Evolutionary conservation across 2,888 invertebrate species (phyloP), one percentile per base, ranked within the genome.

Genomic region (Cactoblastis cactorum): DNA sequence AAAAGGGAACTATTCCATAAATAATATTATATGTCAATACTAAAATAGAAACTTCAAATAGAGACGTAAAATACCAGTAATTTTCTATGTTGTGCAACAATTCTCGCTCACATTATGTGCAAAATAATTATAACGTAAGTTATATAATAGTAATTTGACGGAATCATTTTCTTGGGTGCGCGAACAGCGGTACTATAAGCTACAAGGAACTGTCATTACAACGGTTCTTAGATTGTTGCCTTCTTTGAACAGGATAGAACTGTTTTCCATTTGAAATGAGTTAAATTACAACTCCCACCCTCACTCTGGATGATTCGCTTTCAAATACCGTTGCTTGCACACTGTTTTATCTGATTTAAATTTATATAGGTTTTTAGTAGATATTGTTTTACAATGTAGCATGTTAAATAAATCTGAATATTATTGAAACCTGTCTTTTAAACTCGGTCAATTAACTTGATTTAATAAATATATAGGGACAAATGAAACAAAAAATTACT

Each of bases 191-290:
- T 67, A 67, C 70, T 69, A 65, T 69, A 73, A 81, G 79, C 70
- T 69, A 65, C 69, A 73, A 81, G 79, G 79, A 80, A 80, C 77
- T 71, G 71, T 76, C 79, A 84, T 86, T 84, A 87, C 79, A 85
- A 86, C 87, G 86, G 85, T 77, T 69, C 74, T 71, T 80, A 64
- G 69, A 82, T 82, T 78, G 75, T 76, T 61, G 76, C 57, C 67
- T 63, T 71, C 68, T 63, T 63, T 55, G 62, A 65, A 58, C 71
- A 77, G 77, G 76, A 72, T 63, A 61, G 64, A 51, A 59, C 62
- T 65, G 59, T 67, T 74, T 74, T 67, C 67, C 69, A 65, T 63
- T 66, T 61, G 53, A 39, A 41, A 41, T 39, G 33, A 45, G 45
- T 45, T 33, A 24, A 38, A 37, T 43, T 35, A n/a, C 39, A 39